A percentile compares a stretch with the other conserved stretches of the same genome.
Evolutionary conservation across 2,113 vertebrate species (phyloP).

Genomic region (Pogona vitticeps): DNA sequence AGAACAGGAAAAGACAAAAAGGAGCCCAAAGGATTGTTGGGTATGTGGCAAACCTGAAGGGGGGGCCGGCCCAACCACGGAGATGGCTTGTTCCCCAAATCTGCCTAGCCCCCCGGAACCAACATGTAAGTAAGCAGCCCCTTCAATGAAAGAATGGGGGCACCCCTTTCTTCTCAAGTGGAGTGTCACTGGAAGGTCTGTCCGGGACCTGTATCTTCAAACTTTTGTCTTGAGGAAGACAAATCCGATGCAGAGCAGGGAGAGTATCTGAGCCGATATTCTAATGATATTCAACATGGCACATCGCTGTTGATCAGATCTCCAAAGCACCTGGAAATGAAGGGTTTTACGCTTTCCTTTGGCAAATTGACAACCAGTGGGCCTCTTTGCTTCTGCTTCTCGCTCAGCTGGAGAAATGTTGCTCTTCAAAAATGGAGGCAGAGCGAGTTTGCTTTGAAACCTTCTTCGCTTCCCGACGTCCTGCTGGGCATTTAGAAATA

Average conservation of each 20-base stretch:
- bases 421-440: slow-evolving; percentile 27
- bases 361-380: slow-evolving; percentile 19
- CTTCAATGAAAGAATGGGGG: no score
- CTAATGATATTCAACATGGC: not conserved
- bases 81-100: no score
- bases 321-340: slow-evolving; percentile 36
- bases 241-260: not conserved
- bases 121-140: no score
- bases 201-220: not conserved
- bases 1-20: no score
- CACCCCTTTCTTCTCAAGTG: no score
- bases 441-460: slow-evolving; percentile 25
- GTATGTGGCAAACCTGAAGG: no score
- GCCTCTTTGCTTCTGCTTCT: slow-evolving; percentile 35
- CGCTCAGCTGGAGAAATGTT: slow-evolving; percentile 26
- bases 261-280: not conserved
- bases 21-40: no score
- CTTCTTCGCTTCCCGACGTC: not conserved
- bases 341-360: slow-evolving; percentile 40
- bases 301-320: slow-evolving; percentile 13
- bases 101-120: no score
- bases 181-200: no score
- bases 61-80: no score
- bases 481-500: not conserved
- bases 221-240: not conserved